Conservation (phyloP, 2,797 vertebrate genomes). For the Acomys russatus region DNA sequence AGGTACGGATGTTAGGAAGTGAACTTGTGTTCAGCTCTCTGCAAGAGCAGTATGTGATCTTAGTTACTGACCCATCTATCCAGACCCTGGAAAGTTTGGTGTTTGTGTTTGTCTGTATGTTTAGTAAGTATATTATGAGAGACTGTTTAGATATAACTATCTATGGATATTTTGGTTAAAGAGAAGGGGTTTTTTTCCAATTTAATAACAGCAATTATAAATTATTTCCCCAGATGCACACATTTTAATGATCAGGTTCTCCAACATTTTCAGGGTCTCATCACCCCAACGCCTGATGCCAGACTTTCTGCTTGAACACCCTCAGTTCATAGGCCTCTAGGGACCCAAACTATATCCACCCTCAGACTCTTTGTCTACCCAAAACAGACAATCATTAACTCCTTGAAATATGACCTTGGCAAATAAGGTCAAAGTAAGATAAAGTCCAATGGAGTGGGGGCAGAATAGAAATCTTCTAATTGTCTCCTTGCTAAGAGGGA, state of each 20-base stretch:
- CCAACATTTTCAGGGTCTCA: background rate
- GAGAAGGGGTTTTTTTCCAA: background rate
- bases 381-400: background rate
- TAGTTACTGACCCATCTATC: background rate
- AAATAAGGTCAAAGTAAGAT: constrained; percentile 13
- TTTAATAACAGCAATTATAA: background rate
- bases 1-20: background rate
- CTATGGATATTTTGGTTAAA: background rate
- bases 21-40: background rate
- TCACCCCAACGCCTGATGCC: background rate
- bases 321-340: background rate
- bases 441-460: background rate
- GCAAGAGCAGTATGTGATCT: background rate
- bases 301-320: background rate
- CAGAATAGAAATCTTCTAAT: background rate
- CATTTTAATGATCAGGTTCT: background rate
- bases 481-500: background rate
- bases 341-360: background rate
- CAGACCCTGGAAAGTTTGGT: background rate
- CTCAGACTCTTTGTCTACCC: background rate
- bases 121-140: background rate
- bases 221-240: background rate
- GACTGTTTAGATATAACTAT: background rate
- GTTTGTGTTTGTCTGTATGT: background rate
- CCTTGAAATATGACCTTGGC: background rate